These are phyloP conservation scores for Napeogenes inachia DNA, from an alignment of 2,888 invertebrate genomes.

Conservation along the genomic window DNA sequence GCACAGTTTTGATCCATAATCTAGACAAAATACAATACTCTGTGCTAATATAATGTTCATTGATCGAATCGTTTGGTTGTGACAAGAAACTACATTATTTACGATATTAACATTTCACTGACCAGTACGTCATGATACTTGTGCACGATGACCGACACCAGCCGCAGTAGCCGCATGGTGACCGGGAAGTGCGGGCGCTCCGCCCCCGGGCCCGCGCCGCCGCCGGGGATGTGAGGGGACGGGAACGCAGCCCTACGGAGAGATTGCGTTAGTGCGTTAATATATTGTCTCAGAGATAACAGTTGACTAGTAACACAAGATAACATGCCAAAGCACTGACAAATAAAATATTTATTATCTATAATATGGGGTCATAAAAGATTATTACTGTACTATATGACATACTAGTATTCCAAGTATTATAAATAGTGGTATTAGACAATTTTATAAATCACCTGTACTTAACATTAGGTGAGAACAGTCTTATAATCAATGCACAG, in stretches of 20 bases:
- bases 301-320: too few relatives aligned
- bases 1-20: too few relatives aligned
- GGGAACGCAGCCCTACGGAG: conserved; percentile 58
- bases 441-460: conserved; percentile 78
- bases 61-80: too few relatives aligned
- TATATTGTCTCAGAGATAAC: too few relatives aligned
- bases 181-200: conserved; percentile 98
- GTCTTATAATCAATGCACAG: conserved; percentile 97
- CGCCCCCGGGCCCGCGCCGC: conserved; percentile 61
- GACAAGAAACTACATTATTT: too few relatives aligned
- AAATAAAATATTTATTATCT: too few relatives aligned
- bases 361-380: too few relatives aligned
- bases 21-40: too few relatives aligned
- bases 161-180: conserved; percentile 94
- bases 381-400: too few relatives aligned
- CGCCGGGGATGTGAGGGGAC: conserved; percentile 57
- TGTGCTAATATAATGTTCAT: too few relatives aligned
- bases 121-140: conserved; percentile 94
- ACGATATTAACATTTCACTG: conserved; percentile 42
- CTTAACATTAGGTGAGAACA: conserved; percentile 99
- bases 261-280: not conserved
- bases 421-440: not conserved
- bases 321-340: too few relatives aligned
- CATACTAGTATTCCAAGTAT: too few relatives aligned
- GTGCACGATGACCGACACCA: conserved; percentile 95